phyloP scores from a whole-genome alignment of 1,140 invertebrate genomes.

The Macrobrachium nipponense region DNA sequence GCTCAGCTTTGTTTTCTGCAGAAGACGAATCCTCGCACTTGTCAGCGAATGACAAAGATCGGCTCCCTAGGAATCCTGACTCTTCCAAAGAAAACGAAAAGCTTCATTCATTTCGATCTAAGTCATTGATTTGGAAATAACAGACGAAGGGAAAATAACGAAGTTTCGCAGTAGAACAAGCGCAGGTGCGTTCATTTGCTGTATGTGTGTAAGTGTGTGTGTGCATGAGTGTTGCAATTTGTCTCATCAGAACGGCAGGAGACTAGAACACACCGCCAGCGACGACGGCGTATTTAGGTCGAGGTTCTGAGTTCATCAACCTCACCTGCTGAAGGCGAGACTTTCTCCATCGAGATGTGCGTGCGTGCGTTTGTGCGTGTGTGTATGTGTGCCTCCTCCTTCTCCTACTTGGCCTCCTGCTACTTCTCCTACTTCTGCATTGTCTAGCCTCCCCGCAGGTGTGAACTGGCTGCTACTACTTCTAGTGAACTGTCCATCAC shows the following conservation, averaged over 20 bases:
- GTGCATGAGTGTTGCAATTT: conserved; percentile 26
- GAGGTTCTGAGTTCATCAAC: conserved; percentile 54
- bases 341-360: conserved; percentile 32
- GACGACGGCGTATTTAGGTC: conserved; percentile 52
- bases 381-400: not conserved
- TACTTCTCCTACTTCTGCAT: not conserved
- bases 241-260: conserved; percentile 27
- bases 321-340: conserved; percentile 29
- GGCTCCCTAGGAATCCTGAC: too few relatives aligned
- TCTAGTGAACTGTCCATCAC: not conserved
- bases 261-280: conserved; percentile 18
- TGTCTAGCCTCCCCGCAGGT: not conserved
- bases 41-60: too few relatives aligned
- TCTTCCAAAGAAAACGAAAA: too few relatives aligned
- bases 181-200: not conserved
- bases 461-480: not conserved
- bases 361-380: too few relatives aligned
- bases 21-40: too few relatives aligned
- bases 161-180: not conserved
- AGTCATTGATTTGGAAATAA: not conserved
- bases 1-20: too few relatives aligned
- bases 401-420: not conserved
- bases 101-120: not conserved
- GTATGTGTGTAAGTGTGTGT: not conserved
- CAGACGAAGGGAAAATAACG: not conserved